phyloP scores from a whole-genome alignment of 2,113 vertebrate species.

The Mobula birostris region DNA sequence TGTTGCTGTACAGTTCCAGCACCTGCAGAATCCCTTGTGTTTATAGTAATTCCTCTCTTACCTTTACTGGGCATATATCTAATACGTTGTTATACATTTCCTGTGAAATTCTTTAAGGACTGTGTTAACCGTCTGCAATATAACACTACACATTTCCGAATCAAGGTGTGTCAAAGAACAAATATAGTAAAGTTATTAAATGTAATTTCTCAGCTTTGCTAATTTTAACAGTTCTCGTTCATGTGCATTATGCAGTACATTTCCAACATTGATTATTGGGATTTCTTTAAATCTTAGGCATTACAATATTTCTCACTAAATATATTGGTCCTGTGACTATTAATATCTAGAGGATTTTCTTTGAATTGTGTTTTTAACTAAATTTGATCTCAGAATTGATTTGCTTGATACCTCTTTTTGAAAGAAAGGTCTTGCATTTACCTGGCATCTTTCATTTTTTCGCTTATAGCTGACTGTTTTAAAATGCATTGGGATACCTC shows the following conservation, averaged over 20 bases:
- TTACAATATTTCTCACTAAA: not conserved
- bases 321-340: not conserved
- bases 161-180: too few relatives aligned
- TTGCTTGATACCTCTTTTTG: not conserved
- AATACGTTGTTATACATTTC: too few relatives aligned
- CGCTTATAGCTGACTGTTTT: not conserved
- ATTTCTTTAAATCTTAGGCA: not conserved
- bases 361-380: not conserved
- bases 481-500: not conserved
- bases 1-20: too few relatives aligned
- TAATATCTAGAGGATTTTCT: not conserved
- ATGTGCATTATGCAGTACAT: not conserved
- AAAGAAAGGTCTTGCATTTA: not conserved
- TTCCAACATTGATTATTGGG: not conserved
- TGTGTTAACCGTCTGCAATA: too few relatives aligned
- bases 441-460: not conserved
- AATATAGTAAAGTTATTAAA: not conserved
- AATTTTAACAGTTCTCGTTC: not conserved
- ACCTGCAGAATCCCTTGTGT: too few relatives aligned
- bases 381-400: not conserved
- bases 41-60: too few relatives aligned
- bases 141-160: too few relatives aligned
- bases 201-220: not conserved
- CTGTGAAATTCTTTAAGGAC: too few relatives aligned
- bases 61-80: too few relatives aligned